Base-by-base conservation (phyloP, 2,888 invertebrate species). In the Anodontia alba region DNA sequence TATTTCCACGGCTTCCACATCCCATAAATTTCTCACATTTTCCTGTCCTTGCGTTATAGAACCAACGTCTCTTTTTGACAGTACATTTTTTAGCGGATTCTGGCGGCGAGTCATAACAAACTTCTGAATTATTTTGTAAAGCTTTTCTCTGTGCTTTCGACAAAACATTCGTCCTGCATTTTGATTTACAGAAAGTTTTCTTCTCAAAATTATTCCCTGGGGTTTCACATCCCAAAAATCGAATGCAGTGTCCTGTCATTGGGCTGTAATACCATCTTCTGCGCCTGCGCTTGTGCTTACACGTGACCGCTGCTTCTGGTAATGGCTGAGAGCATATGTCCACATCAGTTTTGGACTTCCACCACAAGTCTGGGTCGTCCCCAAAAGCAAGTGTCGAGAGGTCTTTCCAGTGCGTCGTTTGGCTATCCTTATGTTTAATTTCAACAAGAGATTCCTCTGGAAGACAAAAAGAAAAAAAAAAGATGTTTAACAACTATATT, bases 191-290 rank as follows among this genome's bases (percentile, higher is more conserved):
- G 31, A 73, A 75, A 73, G 78, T 71, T 67, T 89, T 89, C 42
- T 81, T 73, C n/a, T 62, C 77, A 54, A 89, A 89, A 51, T 86
- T 88, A 57, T 88, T 88, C 26, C 88, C 88, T 33, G 69, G 51
- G n/a, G 87, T 83, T n/a, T 72, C 78, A 77, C 89, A 89, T 1
- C 88, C 89, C 23, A 78, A 43, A 75, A 87, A 88, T 54, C 83
- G 80, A 23, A 79, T 70, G 71, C 89, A 89, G 54, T 81, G 78
- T 49, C 87, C 89, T 23, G 82, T 87, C 78, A 84, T 81, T 5
- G 80, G 73, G 66, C 86, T 86, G 67, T 84, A 89, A 68, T 79
- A 85, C 87, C 87, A 88, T 1, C 89, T 80, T 69, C 80, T 83
- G 20, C 81, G 80, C 78, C 80, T 73, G 36, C 84, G 78, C 78